These are phyloP conservation scores for Platynereis dumerilii DNA, from an alignment of 2,888 invertebrate genomes.

Conservation along the genomic window DNA sequence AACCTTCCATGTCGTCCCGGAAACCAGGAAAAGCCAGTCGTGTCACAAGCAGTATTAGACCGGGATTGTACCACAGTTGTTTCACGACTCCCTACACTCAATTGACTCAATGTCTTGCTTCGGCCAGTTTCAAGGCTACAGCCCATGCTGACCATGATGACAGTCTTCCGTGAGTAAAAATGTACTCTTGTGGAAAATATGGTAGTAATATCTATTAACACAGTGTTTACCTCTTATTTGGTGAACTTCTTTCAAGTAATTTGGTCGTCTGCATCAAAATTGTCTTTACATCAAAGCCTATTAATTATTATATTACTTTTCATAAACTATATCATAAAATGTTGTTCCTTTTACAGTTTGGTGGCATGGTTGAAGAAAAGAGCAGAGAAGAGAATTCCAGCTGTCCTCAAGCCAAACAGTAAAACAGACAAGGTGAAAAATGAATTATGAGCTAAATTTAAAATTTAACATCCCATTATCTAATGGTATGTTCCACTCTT, in stretches of 20 bases:
- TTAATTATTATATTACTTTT: too few relatives aligned
- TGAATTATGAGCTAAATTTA: neutral
- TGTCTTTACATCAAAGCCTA: too few relatives aligned
- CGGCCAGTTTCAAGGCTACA: constrained; percentile 50
- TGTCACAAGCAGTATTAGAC: constrained; percentile 45
- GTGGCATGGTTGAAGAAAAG: constrained; percentile 61
- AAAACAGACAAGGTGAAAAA: constrained; percentile 62
- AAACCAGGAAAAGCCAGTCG: constrained; percentile 52
- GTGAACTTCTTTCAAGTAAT: too few relatives aligned
- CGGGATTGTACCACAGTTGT: constrained; percentile 63
- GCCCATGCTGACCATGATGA: constrained; percentile 48
- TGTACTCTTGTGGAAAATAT: neutral
- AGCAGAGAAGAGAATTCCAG: constrained; percentile 62
- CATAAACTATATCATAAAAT: too few relatives aligned
- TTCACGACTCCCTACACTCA: constrained; percentile 63
- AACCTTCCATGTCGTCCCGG: constrained; percentile 35
- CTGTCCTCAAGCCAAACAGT: constrained; percentile 64
- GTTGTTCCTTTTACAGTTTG: too few relatives aligned
- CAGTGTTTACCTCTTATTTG: too few relatives aligned
- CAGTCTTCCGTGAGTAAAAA: constrained; percentile 44
- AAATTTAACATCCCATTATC: neutral
- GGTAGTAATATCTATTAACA: neutral
- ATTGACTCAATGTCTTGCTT: constrained; percentile 62
- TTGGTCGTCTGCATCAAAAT: too few relatives aligned
- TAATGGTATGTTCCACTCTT: too few relatives aligned